A percentile compares a stretch with the other conserved stretches of the same genome.
phyloP scores from a whole-genome alignment of 2,113 vertebrate genomes.

The Chinchilla lanigera region DNA sequence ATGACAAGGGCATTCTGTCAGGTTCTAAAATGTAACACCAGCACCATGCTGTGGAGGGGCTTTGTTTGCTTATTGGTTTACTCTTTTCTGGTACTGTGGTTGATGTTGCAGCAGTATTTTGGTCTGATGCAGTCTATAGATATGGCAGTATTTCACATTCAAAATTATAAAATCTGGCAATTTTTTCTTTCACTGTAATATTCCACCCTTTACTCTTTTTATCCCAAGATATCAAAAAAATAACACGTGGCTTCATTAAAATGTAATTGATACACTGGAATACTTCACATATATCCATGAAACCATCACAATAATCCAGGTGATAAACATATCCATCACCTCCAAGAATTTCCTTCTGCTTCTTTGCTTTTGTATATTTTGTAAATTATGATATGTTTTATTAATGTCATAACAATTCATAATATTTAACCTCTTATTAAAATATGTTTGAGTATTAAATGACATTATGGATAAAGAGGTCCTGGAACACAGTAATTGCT shows the following conservation, averaged over 20 bases:
- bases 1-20: neutral
- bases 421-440: neutral
- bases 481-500: neutral
- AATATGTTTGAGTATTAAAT: neutral
- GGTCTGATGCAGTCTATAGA: neutral
- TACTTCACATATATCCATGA: neutral
- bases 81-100: neutral
- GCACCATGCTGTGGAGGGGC: neutral
- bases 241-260: neutral
- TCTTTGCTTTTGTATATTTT: neutral
- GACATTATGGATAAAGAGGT: neutral
- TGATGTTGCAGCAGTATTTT: neutral
- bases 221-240: neutral
- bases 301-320: neutral
- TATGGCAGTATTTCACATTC: neutral
- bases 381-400: neutral
- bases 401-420: neutral
- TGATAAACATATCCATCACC: neutral
- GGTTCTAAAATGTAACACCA: neutral
- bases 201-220: neutral
- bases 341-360: neutral
- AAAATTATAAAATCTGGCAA: neutral
- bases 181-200: neutral
- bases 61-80: neutral
- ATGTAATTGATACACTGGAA: neutral